Percentiles rank a stretch among this genome's conserved stretches.
These are phyloP conservation scores for Allolobophora icterica DNA, from an alignment of 2,888 invertebrate species.

Conservation along the genomic window DNA sequence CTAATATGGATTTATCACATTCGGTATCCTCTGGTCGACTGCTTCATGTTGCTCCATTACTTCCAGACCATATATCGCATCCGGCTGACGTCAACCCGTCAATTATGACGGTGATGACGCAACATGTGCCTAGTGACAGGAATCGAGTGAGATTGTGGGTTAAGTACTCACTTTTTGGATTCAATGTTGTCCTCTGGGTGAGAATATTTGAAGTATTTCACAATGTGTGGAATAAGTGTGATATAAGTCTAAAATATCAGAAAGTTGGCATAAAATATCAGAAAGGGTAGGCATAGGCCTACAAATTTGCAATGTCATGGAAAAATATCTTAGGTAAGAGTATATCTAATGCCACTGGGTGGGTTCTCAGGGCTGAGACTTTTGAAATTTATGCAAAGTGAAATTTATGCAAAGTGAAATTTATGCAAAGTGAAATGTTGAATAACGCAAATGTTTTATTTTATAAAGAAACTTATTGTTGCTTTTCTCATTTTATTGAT, in stretches of 20 bases:
- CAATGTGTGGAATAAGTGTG: not conserved
- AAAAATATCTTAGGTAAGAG: not conserved
- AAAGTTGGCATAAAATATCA: too few relatives aligned
- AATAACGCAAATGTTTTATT: not conserved
- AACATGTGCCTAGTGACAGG: not conserved
- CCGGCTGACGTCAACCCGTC: not conserved
- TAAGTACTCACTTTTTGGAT: constrained; percentile 8
- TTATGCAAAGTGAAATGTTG: not conserved
- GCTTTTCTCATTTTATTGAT: not conserved
- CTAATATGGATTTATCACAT: not conserved
- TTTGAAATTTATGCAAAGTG: too few relatives aligned
- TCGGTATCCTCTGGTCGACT: not conserved
- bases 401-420: too few relatives aligned
- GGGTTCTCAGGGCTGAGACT: not conserved
- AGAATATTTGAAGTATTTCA: not conserved
- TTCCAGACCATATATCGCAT: not conserved
- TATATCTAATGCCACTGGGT: not conserved
- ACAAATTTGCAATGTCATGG: not conserved
- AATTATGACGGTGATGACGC: not conserved
- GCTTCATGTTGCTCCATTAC: not conserved
- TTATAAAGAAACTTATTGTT: not conserved
- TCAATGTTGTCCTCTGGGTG: not conserved
- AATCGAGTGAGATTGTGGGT: not conserved
- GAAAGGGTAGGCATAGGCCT: too few relatives aligned
- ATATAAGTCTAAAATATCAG: not conserved